Evolutionary conservation across 2,888 invertebrate species (phyloP), one percentile per base, ranked within the genome.

Genomic region (Morpho achilles): DNA sequence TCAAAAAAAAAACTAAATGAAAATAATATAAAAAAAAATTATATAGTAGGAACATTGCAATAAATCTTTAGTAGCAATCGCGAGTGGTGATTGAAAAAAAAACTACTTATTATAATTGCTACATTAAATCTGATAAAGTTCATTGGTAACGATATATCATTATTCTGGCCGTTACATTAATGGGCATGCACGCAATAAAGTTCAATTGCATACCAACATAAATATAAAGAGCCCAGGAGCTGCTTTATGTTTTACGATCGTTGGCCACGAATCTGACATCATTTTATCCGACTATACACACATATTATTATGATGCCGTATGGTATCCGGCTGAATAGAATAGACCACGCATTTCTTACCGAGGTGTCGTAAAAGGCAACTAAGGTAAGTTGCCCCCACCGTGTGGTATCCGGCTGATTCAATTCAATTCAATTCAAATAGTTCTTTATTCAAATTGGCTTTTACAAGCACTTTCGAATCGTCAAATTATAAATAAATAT

Each of bases 131-230:
- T 44, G 62, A 61, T 64, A 64, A 64, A 66, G 63, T 58, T 61
- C 62, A 66, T 63, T 64, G 62, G 59, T 62, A 66, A 60, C 59
- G 61, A 59, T 61, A 60, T 62, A 66, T 69, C 66, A 66, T 67
- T 65, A 67, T 63, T 62, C 63, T 64, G 58, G 53, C 59, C 63
- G 63, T 67, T 67, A 64, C 62, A 63, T 66, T 66, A 64, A 69
- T 66, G 64, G 59, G 49, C 62, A 59, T 62, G 65, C 67, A 64
- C 58, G 66, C 62, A 67, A 69, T 68, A 67, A 69, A 68, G 52
- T 64, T 58, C 67, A 67, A 63, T 64, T 65, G 62, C 59, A 66
- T 64, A 64, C 63, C 62, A 56, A 60, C 63, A 64, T 58, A 59
- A 66, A 63, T 63, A 64, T 61, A 67, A 63, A 57, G 63, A 55